Percentiles rank a stretch among this genome's conserved stretches.
Conservation (phyloP, 1,140 invertebrate species). For the Ephestia elutella region DNA sequence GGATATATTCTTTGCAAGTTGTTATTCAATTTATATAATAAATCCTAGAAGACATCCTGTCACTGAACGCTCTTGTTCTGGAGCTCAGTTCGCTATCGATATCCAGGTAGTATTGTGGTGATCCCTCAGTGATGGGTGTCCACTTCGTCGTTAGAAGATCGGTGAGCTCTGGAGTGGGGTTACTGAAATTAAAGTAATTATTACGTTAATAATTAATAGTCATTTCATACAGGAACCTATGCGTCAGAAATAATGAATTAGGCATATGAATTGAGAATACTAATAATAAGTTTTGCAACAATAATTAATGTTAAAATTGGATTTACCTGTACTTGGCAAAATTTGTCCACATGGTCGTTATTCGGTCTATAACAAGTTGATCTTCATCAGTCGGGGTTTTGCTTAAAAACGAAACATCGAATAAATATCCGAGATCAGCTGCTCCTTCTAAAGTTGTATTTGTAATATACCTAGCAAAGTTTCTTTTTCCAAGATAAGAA, state of each 20-base stretch:
- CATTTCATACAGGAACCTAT: too few species aligned
- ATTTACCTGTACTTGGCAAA: constrained; percentile 20
- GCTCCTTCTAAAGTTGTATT: constrained; percentile 2
- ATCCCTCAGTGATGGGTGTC: constrained; percentile 23
- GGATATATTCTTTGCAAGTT: neutral
- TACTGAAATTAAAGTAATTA: constrained; percentile 25
- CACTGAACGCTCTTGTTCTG: constrained; percentile 25
- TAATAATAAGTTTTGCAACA: neutral
- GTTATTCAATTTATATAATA: constrained; percentile 29
- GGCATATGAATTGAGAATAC: too few species aligned
- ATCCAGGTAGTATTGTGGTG: constrained; percentile 28
- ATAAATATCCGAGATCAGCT: constrained; percentile 13
- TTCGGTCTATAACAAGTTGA: constrained; percentile 9
- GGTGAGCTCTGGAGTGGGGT: constrained; percentile 40
- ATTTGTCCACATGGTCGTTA: constrained; percentile 16
- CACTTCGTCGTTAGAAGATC: constrained; percentile 33
- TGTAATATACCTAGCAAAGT: neutral
- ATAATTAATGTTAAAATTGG: neutral
- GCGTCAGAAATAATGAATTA: too few species aligned
- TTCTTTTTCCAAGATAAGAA: constrained; percentile 12
- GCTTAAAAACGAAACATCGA: neutral
- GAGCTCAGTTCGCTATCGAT: constrained; percentile 29
- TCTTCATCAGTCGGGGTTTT: neutral
- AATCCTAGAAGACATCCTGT: constrained; percentile 42
- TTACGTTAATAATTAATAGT: too few species aligned